Conservation (phyloP, 2,113 vertebrate species). For the Lepisosteus osseus region DNA sequence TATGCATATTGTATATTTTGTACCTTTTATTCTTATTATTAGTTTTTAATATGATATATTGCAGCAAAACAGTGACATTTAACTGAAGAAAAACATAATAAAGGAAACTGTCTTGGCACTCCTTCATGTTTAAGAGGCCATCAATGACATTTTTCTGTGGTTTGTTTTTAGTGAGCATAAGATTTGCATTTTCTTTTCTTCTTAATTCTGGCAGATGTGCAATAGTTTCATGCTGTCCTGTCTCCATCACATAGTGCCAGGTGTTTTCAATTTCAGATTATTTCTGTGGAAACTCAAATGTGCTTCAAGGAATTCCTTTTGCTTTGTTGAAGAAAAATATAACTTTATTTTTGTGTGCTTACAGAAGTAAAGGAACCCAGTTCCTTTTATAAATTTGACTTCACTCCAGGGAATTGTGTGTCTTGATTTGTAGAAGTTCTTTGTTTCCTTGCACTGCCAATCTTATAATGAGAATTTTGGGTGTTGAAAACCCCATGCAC, state of each 20-base stretch:
- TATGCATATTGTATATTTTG: no score
- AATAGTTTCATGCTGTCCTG: conserved; percentile 46
- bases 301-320: conserved; percentile 39
- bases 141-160: conserved; percentile 60
- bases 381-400: neutral
- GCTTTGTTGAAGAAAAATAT: conserved; percentile 37
- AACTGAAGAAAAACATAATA: neutral
- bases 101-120: neutral
- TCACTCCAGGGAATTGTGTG: neutral
- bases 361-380: conserved; percentile 2
- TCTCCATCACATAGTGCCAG: conserved; percentile 41
- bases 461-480: no score
- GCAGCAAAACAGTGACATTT: no score
- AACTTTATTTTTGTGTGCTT: conserved; percentile 26
- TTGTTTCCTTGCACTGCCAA: no score
- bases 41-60: no score
- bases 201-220: conserved; percentile 72
- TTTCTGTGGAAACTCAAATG: conserved; percentile 59
- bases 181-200: conserved; percentile 61
- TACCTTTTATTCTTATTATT: no score
- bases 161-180: conserved; percentile 60
- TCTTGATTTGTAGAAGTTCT: neutral
- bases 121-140: conserved; percentile 32
- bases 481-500: no score
- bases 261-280: conserved; percentile 58